Percentiles rank a stretch among this genome's conserved stretches.
phyloP scores from a whole-genome alignment of 2,888 invertebrate genomes.

The Deroplatys truncata region DNA sequence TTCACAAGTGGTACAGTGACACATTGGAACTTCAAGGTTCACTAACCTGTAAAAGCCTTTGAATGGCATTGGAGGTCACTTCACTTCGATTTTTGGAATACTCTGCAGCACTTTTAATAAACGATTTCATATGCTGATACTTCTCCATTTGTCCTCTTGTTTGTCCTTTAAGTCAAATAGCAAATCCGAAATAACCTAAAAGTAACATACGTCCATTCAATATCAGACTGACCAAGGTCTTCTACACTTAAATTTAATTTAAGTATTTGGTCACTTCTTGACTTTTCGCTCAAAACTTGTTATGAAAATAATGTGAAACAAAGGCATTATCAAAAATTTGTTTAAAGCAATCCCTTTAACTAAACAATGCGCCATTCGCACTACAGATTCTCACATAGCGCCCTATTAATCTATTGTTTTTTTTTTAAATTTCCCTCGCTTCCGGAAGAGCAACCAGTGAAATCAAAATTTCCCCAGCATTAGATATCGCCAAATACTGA shows the following conservation, averaged over 20 bases:
- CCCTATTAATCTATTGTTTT: background rate
- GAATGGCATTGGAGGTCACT: slow-evolving; percentile 50
- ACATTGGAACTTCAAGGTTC: background rate
- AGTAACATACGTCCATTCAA: background rate
- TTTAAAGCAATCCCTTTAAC: background rate
- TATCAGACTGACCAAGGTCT: background rate
- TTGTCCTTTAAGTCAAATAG: background rate
- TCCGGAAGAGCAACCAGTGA: background rate
- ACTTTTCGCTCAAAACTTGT: background rate
- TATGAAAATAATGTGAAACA: background rate
- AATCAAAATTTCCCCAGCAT: too few species aligned
- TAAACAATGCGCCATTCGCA: background rate
- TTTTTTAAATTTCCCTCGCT: background rate
- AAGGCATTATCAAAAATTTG: too few species aligned
- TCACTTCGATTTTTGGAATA: slow-evolving; percentile 53
- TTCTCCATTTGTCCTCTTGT: slow-evolving; percentile 23
- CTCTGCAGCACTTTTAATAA: slow-evolving; percentile 52
- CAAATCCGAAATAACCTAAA: background rate
- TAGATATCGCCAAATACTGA: too few species aligned
- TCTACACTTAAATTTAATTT: background rate
- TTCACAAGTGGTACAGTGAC: background rate
- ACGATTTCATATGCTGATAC: slow-evolving; percentile 49
- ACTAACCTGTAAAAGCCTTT: slow-evolving; percentile 51
- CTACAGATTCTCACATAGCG: background rate
- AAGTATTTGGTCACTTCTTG: background rate